phyloP scores from a whole-genome alignment of 1,140 invertebrate species.

The Coboldia fuscipes region DNA sequence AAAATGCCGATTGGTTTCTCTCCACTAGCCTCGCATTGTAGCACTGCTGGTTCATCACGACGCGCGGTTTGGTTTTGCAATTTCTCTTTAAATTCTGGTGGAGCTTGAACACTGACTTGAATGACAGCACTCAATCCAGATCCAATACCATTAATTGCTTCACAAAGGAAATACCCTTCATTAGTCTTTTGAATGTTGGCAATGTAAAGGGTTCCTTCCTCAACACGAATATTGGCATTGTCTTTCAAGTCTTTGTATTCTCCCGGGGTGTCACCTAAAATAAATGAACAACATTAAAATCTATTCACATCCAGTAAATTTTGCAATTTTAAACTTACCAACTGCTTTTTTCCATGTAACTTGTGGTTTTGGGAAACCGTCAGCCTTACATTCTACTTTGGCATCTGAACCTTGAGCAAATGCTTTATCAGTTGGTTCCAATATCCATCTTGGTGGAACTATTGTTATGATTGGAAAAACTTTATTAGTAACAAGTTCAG shows the following conservation, averaged over 20 bases:
- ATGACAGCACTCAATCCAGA: slow-evolving; percentile 83
- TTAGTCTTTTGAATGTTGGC: slow-evolving; percentile 79
- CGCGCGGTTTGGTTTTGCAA: slow-evolving; percentile 73
- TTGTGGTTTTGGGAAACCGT: slow-evolving; percentile 81
- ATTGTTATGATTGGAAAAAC: slow-evolving; percentile 21
- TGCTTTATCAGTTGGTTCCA: slow-evolving; percentile 85
- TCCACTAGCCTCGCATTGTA: slow-evolving; percentile 89
- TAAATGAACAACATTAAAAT: neutral
- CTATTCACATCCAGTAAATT: neutral
- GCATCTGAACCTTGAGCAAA: slow-evolving; percentile 85
- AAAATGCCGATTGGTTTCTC: slow-evolving; percentile 90
- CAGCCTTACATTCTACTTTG: slow-evolving; percentile 84
- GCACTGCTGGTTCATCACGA: slow-evolving; percentile 70
- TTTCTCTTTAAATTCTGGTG: slow-evolving; percentile 85
- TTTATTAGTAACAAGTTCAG: too few species aligned
- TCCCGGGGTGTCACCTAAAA: slow-evolving; percentile 61
- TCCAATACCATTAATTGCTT: slow-evolving; percentile 88
- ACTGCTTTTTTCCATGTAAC: slow-evolving; percentile 90
- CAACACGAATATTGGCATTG: slow-evolving; percentile 71
- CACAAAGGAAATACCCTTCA: slow-evolving; percentile 87
- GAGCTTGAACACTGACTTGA: slow-evolving; percentile 80
- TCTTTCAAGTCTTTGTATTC: slow-evolving; percentile 82
- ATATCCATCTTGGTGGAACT: slow-evolving; percentile 91
- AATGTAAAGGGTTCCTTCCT: slow-evolving; percentile 75
- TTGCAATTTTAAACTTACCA: slow-evolving; percentile 30